Conservation (phyloP, 2,797 vertebrate species). For the Ceyx erithaca region DNA sequence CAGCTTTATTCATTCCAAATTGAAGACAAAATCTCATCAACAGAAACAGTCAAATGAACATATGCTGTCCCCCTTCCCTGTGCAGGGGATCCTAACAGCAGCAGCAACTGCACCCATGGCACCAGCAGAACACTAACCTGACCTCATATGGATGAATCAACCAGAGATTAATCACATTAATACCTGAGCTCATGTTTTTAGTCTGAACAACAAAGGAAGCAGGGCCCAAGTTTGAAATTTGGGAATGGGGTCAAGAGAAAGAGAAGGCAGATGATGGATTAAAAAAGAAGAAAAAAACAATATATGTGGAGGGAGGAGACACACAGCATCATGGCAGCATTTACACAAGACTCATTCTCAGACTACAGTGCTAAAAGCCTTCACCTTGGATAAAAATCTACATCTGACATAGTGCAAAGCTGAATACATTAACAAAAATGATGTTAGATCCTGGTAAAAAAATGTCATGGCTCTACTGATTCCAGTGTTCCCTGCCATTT, state of each 20-base stretch:
- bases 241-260: not conserved
- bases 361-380: not conserved
- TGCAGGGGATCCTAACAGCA: not conserved
- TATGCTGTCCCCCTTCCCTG: not conserved
- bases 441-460: not conserved
- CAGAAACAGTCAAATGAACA: not conserved
- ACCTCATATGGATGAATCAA: accelerated
- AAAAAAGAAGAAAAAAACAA: not conserved
- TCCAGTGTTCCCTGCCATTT: not conserved
- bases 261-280: not conserved
- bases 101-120: not conserved
- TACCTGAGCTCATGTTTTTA: not conserved
- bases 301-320: not conserved
- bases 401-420: not conserved
- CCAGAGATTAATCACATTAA: too few relatives aligned
- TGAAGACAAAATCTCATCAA: too few relatives aligned
- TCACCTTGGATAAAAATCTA: not conserved
- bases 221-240: not conserved
- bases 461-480: not conserved
- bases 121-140: not conserved
- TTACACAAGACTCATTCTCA: not conserved
- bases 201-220: not conserved
- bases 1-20: not conserved
- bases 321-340: not conserved
- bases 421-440: not conserved